Conservation (phyloP, 2,113 vertebrate genomes). For the Clupea harengus region DNA sequence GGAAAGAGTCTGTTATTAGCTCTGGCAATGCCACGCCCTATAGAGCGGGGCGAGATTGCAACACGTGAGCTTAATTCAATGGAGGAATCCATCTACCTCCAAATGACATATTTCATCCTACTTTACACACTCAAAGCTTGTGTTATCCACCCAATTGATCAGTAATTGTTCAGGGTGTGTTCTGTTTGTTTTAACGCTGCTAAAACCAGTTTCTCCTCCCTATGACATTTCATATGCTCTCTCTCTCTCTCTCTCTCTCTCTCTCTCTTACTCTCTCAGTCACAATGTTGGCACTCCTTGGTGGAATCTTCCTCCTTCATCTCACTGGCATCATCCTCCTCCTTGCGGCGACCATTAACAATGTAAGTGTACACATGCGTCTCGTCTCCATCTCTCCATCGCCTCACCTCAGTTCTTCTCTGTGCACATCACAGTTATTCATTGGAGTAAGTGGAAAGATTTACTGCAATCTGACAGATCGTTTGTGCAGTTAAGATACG, state of each 20-base stretch:
- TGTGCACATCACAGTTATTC: background rate
- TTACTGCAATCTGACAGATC: background rate
- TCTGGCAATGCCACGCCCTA: background rate
- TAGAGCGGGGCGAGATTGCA: background rate
- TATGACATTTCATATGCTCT: background rate
- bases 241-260: background rate
- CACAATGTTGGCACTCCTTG: constrained; percentile 41
- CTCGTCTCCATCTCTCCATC: background rate
- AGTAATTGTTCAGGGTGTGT: background rate
- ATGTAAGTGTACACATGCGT: constrained; percentile 23
- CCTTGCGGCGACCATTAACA: constrained; percentile 39
- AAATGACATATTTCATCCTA: background rate
- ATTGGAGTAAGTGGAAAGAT: background rate
- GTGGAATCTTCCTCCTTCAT: constrained; percentile 39
- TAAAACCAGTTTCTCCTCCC: background rate
- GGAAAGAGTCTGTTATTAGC: background rate
- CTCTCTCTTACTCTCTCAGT: constrained; percentile 18
- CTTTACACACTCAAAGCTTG: background rate
- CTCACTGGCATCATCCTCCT: constrained; percentile 34
- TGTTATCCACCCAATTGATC: background rate
- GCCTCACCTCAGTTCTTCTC: background rate
- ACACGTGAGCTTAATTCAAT: background rate
- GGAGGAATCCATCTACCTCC: background rate
- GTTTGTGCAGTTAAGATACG: background rate
- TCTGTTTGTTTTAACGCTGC: background rate